Conservation (phyloP, 2,113 vertebrate genomes). For the Talpa occidentalis region DNA sequence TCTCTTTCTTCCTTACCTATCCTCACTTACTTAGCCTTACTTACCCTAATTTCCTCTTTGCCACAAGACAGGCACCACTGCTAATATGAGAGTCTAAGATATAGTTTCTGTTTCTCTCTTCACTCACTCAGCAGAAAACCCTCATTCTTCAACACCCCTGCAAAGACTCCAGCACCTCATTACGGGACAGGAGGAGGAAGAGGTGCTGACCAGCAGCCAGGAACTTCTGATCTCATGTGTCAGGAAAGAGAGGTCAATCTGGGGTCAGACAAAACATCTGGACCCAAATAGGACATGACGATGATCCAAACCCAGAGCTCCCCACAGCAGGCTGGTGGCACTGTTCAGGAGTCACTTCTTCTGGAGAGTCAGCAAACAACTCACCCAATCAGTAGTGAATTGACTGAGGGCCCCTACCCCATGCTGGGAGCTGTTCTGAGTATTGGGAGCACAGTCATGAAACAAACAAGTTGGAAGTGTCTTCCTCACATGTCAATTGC, state of each 20-base stretch:
- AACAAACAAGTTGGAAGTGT: not conserved
- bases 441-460: not conserved
- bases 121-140: not conserved
- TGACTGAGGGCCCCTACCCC: accelerated
- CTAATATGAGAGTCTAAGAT: not conserved
- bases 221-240: constrained; percentile 60
- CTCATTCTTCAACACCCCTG: not conserved
- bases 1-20: not conserved
- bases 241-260: constrained; percentile 53
- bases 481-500: not conserved
- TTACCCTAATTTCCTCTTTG: not conserved
- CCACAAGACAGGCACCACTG: no score
- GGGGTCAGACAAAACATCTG: constrained; percentile 62
- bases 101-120: no score
- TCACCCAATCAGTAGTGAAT: not conserved
- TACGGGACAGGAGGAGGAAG: not conserved
- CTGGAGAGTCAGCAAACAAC: not conserved
- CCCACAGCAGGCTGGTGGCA: not conserved
- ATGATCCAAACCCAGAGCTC: not conserved
- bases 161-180: not conserved
- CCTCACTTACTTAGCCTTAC: not conserved
- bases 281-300: not conserved
- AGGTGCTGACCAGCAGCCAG: not conserved
- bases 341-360: accelerated
- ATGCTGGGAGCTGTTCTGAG: not conserved